These are phyloP conservation scores for Lasioglossum leucozonium DNA, from an alignment of 2,888 invertebrate species.

Conservation along the genomic window DNA sequence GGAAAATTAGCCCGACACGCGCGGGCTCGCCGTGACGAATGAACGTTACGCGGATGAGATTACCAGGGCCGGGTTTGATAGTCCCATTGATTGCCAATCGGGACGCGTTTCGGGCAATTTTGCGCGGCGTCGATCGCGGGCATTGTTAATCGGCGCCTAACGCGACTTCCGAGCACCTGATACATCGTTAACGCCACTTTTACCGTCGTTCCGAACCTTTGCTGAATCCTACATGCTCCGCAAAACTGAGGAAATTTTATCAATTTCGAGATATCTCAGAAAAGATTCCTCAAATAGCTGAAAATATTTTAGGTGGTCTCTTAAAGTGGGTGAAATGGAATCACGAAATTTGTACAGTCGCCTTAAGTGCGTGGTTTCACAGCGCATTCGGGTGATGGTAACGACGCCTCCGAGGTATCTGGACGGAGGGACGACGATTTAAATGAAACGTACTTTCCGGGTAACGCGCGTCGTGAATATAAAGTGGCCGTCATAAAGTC, in stretches of 20 bases:
- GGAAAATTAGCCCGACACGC: slow-evolving; percentile 27
- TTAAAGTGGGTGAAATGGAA: neutral
- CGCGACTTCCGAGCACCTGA: neutral
- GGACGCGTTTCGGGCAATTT: slow-evolving; percentile 28
- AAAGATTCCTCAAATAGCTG: no score
- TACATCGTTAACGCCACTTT: neutral
- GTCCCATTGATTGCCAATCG: slow-evolving; percentile 57
- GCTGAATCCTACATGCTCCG: neutral
- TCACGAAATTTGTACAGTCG: neutral
- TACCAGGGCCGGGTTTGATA: slow-evolving; percentile 28
- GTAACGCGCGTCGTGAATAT: slow-evolving; percentile 45
- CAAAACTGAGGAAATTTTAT: neutral
- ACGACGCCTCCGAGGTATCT: neutral
- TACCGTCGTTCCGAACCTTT: neutral
- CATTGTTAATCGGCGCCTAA: neutral
- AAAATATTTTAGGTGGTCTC: no score
- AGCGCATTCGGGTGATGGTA: neutral
- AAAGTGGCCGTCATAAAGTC: slow-evolving; percentile 42
- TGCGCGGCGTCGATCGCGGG: neutral
- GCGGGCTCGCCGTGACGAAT: slow-evolving; percentile 12
- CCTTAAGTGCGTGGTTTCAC: neutral
- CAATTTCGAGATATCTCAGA: neutral
- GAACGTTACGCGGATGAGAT: slow-evolving; percentile 47
- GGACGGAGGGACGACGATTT: slow-evolving; percentile 33
- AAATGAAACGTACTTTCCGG: slow-evolving; percentile 46